These are phyloP conservation scores for Thamnophis elegans DNA, from an alignment of 2,797 vertebrate species.

Conservation along the genomic window DNA sequence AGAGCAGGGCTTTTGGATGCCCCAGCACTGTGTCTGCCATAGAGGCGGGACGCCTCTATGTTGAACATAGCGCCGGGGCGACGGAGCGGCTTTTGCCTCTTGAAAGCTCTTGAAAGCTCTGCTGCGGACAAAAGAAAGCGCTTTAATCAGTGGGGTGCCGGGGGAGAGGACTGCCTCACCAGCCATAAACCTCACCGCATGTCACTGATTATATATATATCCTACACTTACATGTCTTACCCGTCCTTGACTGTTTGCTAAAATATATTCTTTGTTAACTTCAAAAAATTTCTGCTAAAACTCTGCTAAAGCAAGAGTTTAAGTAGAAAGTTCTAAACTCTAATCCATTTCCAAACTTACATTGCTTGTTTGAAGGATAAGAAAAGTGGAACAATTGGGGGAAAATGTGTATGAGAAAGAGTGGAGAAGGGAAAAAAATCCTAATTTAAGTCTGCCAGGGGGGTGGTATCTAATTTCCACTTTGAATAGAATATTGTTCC, in stretches of 20 bases:
- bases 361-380: constrained; percentile 23
- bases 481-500: constrained; percentile 57
- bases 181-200: too few species aligned
- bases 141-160: too few species aligned
- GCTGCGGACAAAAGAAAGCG: too few species aligned
- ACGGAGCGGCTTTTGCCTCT: too few species aligned
- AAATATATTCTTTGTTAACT: neutral
- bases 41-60: too few species aligned
- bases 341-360: constrained; percentile 28
- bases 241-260: neutral
- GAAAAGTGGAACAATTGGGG: constrained; percentile 22
- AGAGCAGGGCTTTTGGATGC: too few species aligned
- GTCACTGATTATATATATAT: too few species aligned
- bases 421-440: constrained; percentile 45
- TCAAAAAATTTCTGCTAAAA: fast-evolving
- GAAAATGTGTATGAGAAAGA: constrained; percentile 12
- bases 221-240: neutral
- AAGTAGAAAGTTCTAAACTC: neutral
- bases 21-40: too few species aligned
- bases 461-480: constrained; percentile 60
- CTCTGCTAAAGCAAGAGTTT: neutral
- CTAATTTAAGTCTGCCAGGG: constrained; percentile 58
- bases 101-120: too few species aligned
- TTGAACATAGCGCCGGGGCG: too few species aligned
- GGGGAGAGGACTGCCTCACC: too few species aligned